Conservation (phyloP, 2,888 invertebrate species). For the Hypomecis atomaria region DNA sequence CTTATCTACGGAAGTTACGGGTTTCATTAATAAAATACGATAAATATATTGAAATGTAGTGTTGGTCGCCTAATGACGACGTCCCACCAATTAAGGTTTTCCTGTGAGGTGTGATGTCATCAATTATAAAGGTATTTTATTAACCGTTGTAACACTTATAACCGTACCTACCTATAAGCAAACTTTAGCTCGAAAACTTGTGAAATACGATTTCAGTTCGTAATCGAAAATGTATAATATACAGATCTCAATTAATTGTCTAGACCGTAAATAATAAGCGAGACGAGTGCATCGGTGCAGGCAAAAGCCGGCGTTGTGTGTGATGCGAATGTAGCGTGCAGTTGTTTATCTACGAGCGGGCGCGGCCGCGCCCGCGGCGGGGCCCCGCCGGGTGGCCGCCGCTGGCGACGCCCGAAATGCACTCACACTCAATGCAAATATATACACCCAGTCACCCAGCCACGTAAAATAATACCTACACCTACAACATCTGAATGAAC, state of each 20-base stretch:
- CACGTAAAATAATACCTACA: constrained; percentile 29
- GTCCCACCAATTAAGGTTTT: background rate
- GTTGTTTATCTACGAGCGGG: constrained; percentile 71
- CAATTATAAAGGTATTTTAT: background rate
- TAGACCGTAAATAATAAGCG: constrained; percentile 38
- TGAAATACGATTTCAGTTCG: too few species aligned
- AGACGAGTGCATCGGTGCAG: constrained; percentile 53
- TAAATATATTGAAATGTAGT: background rate
- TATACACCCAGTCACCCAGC: constrained; percentile 23
- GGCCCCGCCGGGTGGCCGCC: constrained; percentile 74
- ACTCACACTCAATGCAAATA: constrained; percentile 55
- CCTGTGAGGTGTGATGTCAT: background rate
- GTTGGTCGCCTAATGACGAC: background rate
- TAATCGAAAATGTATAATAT: too few species aligned
- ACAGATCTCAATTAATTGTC: constrained; percentile 6
- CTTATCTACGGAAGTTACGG: background rate
- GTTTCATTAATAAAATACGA: background rate
- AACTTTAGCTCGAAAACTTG: too few species aligned
- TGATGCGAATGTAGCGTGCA: constrained; percentile 67
- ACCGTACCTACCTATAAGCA: too few species aligned
- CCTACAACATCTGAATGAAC: constrained; percentile 19
- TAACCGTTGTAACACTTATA: background rate
- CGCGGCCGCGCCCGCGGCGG: constrained; percentile 58
- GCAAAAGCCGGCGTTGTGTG: constrained; percentile 57
- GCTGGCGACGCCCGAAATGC: constrained; percentile 60